Conservation (phyloP, 2,113 vertebrate genomes). For the Propithecus coquereli region DNA sequence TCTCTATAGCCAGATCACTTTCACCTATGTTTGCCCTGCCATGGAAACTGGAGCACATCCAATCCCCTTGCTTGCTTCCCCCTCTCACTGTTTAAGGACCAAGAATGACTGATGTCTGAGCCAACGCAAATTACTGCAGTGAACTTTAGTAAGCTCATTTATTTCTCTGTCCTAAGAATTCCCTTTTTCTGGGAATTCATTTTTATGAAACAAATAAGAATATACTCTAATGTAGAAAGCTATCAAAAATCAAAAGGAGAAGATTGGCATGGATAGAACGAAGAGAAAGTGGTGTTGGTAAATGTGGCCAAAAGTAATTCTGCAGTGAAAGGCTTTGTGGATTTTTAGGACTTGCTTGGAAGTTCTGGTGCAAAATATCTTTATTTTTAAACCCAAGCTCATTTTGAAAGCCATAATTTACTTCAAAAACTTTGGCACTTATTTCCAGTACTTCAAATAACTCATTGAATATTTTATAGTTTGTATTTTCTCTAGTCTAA, state of each 20-base stretch:
- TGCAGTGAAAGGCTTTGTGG: conserved; percentile 19
- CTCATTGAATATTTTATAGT: conserved; percentile 57
- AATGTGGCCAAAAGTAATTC: conserved; percentile 16
- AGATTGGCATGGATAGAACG: conserved; percentile 17
- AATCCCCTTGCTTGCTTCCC: not conserved
- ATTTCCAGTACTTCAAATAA: conserved; percentile 62
- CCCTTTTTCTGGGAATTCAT: conserved; percentile 43
- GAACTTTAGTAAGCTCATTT: conserved; percentile 31
- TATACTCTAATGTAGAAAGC: conserved; percentile 62
- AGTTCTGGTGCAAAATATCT: conserved; percentile 41
- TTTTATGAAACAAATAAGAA: conserved; percentile 57
- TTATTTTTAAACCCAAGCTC: conserved; percentile 50
- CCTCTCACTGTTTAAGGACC: conserved; percentile 22
- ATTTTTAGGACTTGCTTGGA: conserved; percentile 17
- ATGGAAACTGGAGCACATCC: conserved; percentile 29
- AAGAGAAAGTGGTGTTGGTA: conserved; percentile 23
- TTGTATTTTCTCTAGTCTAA: conserved; percentile 46
- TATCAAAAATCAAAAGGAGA: conserved; percentile 56
- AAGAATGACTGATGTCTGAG: conserved; percentile 39
- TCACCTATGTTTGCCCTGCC: conserved; percentile 4
- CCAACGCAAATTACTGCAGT: conserved; percentile 52
- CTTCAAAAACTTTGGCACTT: conserved; percentile 32
- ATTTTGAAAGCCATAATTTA: conserved; percentile 57
- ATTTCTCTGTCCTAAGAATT: conserved; percentile 40
- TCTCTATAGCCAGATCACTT: conserved; percentile 46